Evolutionary conservation across 2,888 invertebrate genomes (phyloP).

Genomic region (Pseudeuparius sepicola): DNA sequence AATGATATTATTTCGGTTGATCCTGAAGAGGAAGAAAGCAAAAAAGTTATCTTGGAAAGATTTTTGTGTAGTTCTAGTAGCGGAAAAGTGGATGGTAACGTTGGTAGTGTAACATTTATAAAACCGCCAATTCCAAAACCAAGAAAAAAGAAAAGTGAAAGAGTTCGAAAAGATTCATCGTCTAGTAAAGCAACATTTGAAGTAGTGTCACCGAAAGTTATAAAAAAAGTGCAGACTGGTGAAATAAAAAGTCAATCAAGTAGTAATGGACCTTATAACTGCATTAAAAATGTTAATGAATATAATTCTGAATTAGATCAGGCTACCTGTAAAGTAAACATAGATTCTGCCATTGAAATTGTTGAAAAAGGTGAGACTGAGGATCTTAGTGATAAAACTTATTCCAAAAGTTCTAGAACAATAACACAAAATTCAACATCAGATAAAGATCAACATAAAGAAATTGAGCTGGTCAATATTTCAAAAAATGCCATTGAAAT

Average conservation of each 20-base stretch:
- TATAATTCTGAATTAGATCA: too few species aligned
- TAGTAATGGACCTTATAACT: not conserved
- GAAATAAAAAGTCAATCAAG: conserved; percentile 6
- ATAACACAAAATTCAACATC: too few species aligned
- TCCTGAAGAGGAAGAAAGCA: conserved; percentile 14
- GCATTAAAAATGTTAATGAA: conserved; percentile 3
- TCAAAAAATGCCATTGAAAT: not conserved
- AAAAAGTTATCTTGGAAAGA: conserved; percentile 16
- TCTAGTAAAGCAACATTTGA: conserved; percentile 23
- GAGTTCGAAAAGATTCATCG: conserved; percentile 10
- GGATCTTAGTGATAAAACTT: conserved; percentile 11
- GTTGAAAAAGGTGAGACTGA: conserved; percentile 17
- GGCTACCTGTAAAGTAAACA: too few species aligned
- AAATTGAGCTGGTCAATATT: conserved; percentile 1
- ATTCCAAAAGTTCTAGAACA: too few species aligned
- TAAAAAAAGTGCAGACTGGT: not conserved
- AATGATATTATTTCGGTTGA: too few species aligned
- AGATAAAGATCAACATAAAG: conserved; percentile 5
- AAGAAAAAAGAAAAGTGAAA: conserved; percentile 22
- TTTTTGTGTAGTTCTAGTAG: too few species aligned
- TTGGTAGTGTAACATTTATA: too few species aligned
- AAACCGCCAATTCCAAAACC: conserved; percentile 30
- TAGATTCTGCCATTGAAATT: too few species aligned
- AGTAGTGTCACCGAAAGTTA: conserved; percentile 20
- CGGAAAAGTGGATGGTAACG: too few species aligned